A percentile compares a stretch with the other conserved stretches of the same genome.
phyloP scores from a whole-genome alignment of 2,888 invertebrate species.

The Lissonota sp. region DNA sequence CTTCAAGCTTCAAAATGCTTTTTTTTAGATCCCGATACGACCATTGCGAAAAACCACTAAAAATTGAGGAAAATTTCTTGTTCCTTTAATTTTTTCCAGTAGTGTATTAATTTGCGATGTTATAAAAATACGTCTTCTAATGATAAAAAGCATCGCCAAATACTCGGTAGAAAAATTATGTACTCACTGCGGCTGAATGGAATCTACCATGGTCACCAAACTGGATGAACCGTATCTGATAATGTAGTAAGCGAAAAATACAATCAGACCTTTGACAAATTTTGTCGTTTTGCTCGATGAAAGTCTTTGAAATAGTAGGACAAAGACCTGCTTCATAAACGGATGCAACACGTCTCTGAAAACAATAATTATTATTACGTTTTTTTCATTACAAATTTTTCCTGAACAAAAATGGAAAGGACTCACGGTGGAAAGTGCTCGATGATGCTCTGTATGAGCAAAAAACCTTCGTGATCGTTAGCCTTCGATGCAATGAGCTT shows the following conservation, averaged over 20 bases:
- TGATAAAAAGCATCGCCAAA: not conserved
- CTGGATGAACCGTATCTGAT: slow-evolving; percentile 91
- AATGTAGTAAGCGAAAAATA: slow-evolving; percentile 95
- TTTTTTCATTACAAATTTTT: slow-evolving; percentile 2
- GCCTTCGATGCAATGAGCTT: slow-evolving; percentile 97
- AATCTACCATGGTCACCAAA: slow-evolving; percentile 92
- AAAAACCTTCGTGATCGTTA: slow-evolving; percentile 98
- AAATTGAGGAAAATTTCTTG: slow-evolving; percentile 25
- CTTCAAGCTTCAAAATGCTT: too few relatives aligned
- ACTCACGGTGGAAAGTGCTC: slow-evolving; percentile 92
- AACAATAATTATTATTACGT: slow-evolving; percentile 66
- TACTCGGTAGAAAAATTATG: slow-evolving; percentile 23
- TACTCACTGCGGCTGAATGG: slow-evolving; percentile 92
- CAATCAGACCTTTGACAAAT: slow-evolving; percentile 94
- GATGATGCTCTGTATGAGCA: slow-evolving; percentile 93
- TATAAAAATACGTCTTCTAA: too few relatives aligned
- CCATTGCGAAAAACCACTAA: slow-evolving; percentile 59
- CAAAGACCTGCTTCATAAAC: slow-evolving; percentile 94
- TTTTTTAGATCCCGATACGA: not conserved
- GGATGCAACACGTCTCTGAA: slow-evolving; percentile 89
- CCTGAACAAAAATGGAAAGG: not conserved
- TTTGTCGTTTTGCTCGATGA: slow-evolving; percentile 98
- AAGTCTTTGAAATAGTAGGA: slow-evolving; percentile 96
- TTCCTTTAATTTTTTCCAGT: too few relatives aligned
- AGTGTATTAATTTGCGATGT: too few relatives aligned